Conservation (phyloP, 2,888 invertebrate genomes). For the Arctia plantaginis region DNA sequence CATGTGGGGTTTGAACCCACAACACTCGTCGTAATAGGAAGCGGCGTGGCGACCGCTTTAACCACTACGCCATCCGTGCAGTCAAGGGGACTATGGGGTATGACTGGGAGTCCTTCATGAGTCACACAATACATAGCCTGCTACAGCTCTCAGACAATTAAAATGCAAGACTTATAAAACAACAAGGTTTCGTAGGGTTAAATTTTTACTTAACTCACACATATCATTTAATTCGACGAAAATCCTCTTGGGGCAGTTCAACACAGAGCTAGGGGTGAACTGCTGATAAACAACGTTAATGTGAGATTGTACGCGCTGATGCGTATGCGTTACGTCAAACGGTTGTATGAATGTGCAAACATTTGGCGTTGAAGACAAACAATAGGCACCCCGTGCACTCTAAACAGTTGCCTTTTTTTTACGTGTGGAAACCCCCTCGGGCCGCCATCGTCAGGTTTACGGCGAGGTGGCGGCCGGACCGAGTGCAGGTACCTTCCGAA, state of each 20-base stretch:
- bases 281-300: neutral
- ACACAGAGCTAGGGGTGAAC: neutral
- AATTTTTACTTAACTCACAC: neutral
- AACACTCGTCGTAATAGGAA: too few relatives aligned
- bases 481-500: too few relatives aligned
- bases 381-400: neutral
- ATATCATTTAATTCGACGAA: neutral
- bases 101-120: neutral
- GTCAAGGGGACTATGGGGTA: too few relatives aligned
- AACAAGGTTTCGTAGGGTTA: neutral
- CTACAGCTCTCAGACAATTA: neutral
- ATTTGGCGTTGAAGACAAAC: conserved; percentile 3
- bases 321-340: neutral
- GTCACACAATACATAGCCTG: neutral
- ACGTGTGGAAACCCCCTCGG: too few relatives aligned
- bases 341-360: conserved; percentile 10
- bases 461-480: too few relatives aligned
- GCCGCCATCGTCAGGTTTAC: too few relatives aligned
- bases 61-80: too few relatives aligned
- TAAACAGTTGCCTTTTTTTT: too few relatives aligned
- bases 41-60: too few relatives aligned
- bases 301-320: neutral
- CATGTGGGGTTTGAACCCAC: too few relatives aligned
- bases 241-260: neutral
- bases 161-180: neutral